Conservation (phyloP, 2,113 vertebrate genomes). For the Macrotis lagotis region DNA sequence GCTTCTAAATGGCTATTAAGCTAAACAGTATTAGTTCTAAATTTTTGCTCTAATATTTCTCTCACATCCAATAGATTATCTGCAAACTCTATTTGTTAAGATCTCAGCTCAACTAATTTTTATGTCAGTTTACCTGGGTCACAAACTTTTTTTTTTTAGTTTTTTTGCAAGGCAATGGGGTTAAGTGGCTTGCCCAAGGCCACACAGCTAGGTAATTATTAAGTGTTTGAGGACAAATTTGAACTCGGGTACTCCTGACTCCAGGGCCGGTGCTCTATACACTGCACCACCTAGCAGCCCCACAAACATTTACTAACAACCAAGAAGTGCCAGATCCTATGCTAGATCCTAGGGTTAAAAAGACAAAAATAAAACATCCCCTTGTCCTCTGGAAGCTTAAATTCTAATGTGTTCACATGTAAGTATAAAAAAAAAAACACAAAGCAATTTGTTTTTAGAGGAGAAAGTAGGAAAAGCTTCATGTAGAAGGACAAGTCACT, state of each 20-base stretch:
- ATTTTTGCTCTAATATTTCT: background rate
- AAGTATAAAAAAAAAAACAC: background rate
- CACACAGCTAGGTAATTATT: too few species aligned
- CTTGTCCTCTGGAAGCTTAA: background rate
- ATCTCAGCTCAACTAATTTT: background rate
- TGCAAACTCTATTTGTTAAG: background rate
- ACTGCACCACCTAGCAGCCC: too few species aligned
- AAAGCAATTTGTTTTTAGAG: background rate
- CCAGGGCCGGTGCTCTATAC: too few species aligned
- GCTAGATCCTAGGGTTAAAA: background rate
- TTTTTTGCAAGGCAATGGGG: too few species aligned
- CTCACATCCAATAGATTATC: background rate
- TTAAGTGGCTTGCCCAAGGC: too few species aligned
- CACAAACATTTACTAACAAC: background rate
- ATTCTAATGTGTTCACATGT: background rate
- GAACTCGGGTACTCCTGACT: too few species aligned
- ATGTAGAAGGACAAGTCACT: background rate
- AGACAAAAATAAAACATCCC: background rate
- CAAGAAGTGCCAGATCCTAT: background rate
- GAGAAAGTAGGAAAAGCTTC: background rate
- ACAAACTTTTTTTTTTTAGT: too few species aligned
- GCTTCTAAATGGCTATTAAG: background rate
- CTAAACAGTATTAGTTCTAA: background rate
- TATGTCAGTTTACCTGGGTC: background rate
- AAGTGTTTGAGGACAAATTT: too few species aligned